Evolutionary conservation across 1,140 invertebrate genomes (phyloP).

Genomic region (Cylas formicarius): DNA sequence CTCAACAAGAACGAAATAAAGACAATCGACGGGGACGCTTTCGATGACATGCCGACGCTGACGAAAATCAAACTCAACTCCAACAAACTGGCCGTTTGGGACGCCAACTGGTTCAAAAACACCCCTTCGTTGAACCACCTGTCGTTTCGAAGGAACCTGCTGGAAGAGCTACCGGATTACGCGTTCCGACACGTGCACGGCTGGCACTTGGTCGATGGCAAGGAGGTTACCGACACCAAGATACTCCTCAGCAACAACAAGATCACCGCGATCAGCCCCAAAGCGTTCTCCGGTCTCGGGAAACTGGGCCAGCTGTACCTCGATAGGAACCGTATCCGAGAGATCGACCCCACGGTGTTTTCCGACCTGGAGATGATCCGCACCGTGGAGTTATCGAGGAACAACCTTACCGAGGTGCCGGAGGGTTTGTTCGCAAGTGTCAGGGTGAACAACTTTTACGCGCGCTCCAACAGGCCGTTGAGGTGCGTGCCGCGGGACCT

Average conservation of each 20-base stretch:
- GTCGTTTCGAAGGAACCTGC: constrained; percentile 29
- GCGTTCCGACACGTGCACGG: constrained; percentile 31
- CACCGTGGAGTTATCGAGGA: constrained; percentile 25
- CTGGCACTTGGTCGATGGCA: constrained; percentile 15
- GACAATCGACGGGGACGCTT: constrained; percentile 31
- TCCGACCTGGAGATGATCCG: constrained; percentile 21
- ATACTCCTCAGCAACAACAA: constrained; percentile 35
- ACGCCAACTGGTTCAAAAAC: constrained; percentile 34
- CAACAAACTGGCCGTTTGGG: constrained; percentile 30
- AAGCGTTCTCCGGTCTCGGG: constrained; percentile 27
- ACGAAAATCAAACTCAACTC: constrained; percentile 30
- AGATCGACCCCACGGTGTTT: constrained; percentile 22
- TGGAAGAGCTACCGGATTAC: constrained; percentile 23
- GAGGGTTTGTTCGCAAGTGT: constrained; percentile 16
- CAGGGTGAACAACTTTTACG: constrained; percentile 15
- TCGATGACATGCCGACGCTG: constrained; percentile 35
- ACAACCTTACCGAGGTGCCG: constrained; percentile 23
- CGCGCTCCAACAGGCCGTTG: constrained; percentile 22
- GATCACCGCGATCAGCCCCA: constrained; percentile 26
- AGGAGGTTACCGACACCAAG: constrained; percentile 18
- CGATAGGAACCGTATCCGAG: constrained; percentile 28
- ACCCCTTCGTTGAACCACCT: constrained; percentile 27
- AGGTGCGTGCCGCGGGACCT: constrained; percentile 24
- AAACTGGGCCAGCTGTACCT: constrained; percentile 29
- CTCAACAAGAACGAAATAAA: constrained; percentile 34